These are phyloP conservation scores for Chaenocephalus aceratus DNA, from an alignment of 2,113 vertebrate species.

Conservation along the genomic window DNA sequence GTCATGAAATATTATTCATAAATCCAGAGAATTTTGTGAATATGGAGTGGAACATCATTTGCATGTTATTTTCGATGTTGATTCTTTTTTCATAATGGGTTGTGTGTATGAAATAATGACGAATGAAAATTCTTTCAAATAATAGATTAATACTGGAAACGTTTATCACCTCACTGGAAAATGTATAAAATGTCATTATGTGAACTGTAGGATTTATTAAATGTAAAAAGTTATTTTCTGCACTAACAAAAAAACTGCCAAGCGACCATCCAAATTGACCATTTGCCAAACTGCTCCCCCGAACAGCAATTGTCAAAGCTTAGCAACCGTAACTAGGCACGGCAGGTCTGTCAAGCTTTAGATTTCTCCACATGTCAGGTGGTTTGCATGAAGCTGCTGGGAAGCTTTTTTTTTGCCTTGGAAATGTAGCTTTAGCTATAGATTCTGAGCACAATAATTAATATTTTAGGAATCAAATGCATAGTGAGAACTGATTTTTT, in stretches of 20 bases:
- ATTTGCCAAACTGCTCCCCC: neutral
- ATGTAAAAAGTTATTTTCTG: neutral
- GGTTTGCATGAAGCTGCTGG: neutral
- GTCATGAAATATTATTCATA: constrained; percentile 16
- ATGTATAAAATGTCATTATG: neutral
- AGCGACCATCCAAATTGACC: neutral
- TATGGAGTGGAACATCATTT: neutral
- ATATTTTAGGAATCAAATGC: neutral
- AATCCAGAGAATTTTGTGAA: constrained; percentile 14
- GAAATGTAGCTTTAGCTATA: neutral
- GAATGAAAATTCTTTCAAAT: neutral
- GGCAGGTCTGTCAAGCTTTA: neutral
- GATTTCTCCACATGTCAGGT: constrained; percentile 11
- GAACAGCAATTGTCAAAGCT: constrained; percentile 1
- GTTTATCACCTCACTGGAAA: constrained; percentile 9
- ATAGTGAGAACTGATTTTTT: neutral
- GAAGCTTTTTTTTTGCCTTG: neutral
- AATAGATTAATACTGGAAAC: neutral
- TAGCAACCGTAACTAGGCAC: constrained; percentile 18
- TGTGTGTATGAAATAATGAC: neutral
- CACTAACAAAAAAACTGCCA: constrained; percentile 6
- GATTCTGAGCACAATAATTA: neutral
- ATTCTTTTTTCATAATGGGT: no score
- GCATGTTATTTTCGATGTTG: constrained; percentile 20
- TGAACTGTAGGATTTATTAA: constrained; percentile 2